A percentile compares a stretch with the other conserved stretches of the same genome.
These are phyloP conservation scores for Mugil cephalus DNA, from an alignment of 2,113 vertebrate genomes.

Conservation along the genomic window DNA sequence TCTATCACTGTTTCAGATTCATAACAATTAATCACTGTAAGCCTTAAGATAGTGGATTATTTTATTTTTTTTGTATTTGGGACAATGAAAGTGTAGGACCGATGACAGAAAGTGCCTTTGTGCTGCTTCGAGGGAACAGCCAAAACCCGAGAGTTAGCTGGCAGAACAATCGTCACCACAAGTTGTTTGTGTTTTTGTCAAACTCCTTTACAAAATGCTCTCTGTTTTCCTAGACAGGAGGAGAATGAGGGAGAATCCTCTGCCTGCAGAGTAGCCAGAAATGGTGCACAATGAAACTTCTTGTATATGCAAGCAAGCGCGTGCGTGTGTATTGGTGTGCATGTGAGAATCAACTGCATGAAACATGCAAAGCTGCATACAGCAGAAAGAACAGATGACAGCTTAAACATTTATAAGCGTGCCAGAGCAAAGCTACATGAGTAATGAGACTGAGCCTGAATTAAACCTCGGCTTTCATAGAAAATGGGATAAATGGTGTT, in stretches of 20 bases:
- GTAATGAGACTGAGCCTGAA: constrained; percentile 39
- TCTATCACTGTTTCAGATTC: neutral
- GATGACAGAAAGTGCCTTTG: constrained; percentile 64
- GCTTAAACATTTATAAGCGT: constrained; percentile 73
- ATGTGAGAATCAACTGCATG: constrained; percentile 44
- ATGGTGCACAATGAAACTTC: constrained; percentile 38
- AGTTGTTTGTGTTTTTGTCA: constrained; percentile 62
- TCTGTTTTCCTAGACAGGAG: constrained; percentile 44
- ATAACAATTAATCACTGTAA: too few relatives aligned
- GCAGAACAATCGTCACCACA: constrained; percentile 65
- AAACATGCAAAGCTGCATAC: constrained; percentile 72
- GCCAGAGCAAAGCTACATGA: constrained; percentile 45
- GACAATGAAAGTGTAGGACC: constrained; percentile 15
- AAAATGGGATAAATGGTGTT: constrained; percentile 58
- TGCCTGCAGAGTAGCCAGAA: constrained; percentile 22
- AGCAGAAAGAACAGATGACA: constrained; percentile 65
- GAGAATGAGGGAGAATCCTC: constrained; percentile 30
- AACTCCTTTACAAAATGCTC: constrained; percentile 54
- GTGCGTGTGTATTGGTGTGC: constrained; percentile 19
- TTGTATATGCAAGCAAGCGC: constrained; percentile 14
- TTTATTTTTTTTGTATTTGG: constrained; percentile 9
- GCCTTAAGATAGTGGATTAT: neutral
- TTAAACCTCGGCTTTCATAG: constrained; percentile 54
- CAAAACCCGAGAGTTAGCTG: constrained; percentile 58
- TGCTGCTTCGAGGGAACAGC: constrained; percentile 57